phyloP scores from a whole-genome alignment of 2,797 vertebrate species.

The Melanotaenia nigrans region DNA sequence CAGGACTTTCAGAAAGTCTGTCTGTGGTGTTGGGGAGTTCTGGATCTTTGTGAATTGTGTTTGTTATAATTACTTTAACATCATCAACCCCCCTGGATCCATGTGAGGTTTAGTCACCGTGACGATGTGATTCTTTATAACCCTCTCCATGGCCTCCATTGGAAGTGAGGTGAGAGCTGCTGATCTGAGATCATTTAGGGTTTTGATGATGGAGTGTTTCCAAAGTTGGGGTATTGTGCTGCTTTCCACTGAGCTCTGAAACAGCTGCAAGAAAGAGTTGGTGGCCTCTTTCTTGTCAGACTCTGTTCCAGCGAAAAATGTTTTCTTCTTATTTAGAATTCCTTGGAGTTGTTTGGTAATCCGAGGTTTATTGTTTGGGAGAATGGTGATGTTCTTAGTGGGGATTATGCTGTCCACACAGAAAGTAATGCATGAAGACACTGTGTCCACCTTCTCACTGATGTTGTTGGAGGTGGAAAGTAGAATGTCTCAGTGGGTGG shows the following conservation, averaged over 20 bases:
- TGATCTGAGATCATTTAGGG: too few relatives aligned
- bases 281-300: not conserved
- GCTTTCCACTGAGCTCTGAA: too few relatives aligned
- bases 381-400: not conserved
- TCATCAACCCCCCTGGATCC: not conserved
- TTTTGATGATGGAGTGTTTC: too few relatives aligned
- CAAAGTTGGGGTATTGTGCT: too few relatives aligned
- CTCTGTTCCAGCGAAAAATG: not conserved
- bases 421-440: not conserved
- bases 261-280: not conserved
- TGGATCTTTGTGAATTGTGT: too few relatives aligned
- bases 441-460: not conserved
- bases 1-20: not conserved
- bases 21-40: too few relatives aligned
- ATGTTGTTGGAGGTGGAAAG: not conserved
- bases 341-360: not conserved
- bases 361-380: not conserved
- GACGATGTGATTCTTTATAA: not conserved
- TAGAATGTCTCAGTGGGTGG: not conserved
- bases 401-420: not conserved
- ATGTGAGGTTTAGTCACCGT: not conserved
- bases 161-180: not conserved
- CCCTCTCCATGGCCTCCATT: not conserved
- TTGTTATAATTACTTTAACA: too few relatives aligned
- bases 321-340: not conserved